Conservation (phyloP, 2,888 invertebrate species). For the Hemicrepidius hirtus region DNA sequence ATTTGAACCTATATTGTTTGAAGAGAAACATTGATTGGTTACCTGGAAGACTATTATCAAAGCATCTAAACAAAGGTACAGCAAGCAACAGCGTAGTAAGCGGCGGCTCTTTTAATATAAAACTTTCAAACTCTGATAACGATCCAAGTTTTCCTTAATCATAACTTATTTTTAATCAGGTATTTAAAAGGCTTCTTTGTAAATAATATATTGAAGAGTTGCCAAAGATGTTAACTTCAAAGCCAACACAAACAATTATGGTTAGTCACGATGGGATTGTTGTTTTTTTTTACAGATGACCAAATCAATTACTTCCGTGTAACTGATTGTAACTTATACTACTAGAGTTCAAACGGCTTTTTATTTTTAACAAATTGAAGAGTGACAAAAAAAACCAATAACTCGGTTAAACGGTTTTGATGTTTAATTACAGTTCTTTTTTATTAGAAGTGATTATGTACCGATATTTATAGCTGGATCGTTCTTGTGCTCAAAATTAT, state of each 20-base stretch:
- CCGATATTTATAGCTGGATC: constrained; percentile 35
- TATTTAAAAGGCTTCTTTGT: constrained; percentile 4
- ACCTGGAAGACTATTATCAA: constrained; percentile 7
- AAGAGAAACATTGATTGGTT: constrained; percentile 17
- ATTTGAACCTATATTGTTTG: background rate
- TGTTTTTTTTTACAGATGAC: background rate
- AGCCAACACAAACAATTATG: constrained; percentile 2
- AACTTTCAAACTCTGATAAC: constrained; percentile 19
- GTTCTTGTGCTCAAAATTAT: constrained; percentile 22
- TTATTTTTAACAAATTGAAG: background rate
- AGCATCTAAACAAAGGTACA: constrained; percentile 17
- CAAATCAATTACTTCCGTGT: background rate
- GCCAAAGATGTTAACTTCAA: background rate
- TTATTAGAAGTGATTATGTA: constrained; percentile 30
- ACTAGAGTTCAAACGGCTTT: background rate
- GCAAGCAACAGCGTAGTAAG: constrained; percentile 9
- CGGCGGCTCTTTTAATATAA: constrained; percentile 18
- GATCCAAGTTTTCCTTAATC: constrained; percentile 13
- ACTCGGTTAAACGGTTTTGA: constrained; percentile 13
- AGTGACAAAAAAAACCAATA: background rate
- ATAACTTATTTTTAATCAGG: constrained; percentile 17
- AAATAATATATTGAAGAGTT: background rate
- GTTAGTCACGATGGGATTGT: background rate
- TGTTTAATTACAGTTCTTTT: constrained; percentile 32
- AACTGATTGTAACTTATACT: no score